Percentiles rank a stretch among this genome's conserved stretches.
These are phyloP conservation scores for Drosophila kanekoi DNA, from an alignment of 2,888 invertebrate genomes.

Conservation along the genomic window DNA sequence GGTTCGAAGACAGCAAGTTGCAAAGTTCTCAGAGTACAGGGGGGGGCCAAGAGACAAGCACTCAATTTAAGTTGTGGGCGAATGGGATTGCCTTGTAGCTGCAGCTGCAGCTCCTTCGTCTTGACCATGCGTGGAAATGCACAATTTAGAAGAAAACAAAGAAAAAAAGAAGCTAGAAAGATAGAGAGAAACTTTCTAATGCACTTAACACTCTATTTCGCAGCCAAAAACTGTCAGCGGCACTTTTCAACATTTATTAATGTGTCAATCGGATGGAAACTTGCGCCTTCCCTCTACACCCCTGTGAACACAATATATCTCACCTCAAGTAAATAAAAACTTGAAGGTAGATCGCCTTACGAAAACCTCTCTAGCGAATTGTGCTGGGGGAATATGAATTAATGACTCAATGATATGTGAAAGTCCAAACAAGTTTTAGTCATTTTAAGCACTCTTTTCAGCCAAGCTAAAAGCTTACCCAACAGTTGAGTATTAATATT, in stretches of 20 bases:
- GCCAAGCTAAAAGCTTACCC: neutral
- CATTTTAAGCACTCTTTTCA: neutral
- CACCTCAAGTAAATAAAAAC: neutral
- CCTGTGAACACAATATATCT: conserved; percentile 3
- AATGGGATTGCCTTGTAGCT: conserved; percentile 32
- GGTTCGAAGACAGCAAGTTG: conserved; percentile 58
- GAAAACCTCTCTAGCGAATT: too few relatives aligned
- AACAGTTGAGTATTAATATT: neutral
- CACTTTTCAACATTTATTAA: conserved; percentile 76
- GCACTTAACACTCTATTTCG: conserved; percentile 74
- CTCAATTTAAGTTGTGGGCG: conserved; percentile 75
- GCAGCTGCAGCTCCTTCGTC: conserved; percentile 49
- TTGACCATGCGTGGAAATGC: conserved; percentile 76
- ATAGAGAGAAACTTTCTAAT: conserved; percentile 65
- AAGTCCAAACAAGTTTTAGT: too few relatives aligned
- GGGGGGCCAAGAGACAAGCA: conserved; percentile 35
- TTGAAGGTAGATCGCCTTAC: neutral
- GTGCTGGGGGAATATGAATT: too few relatives aligned
- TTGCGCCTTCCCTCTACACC: conserved; percentile 5
- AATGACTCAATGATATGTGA: too few relatives aligned
- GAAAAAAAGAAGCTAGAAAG: conserved; percentile 29
- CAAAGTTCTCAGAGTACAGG: conserved; percentile 47
- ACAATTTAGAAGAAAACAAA: conserved; percentile 52
- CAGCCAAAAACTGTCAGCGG: conserved; percentile 64
- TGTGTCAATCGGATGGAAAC: conserved; percentile 72